phyloP scores from a whole-genome alignment of 1,140 invertebrate species.

The Procambarus virginalis region DNA sequence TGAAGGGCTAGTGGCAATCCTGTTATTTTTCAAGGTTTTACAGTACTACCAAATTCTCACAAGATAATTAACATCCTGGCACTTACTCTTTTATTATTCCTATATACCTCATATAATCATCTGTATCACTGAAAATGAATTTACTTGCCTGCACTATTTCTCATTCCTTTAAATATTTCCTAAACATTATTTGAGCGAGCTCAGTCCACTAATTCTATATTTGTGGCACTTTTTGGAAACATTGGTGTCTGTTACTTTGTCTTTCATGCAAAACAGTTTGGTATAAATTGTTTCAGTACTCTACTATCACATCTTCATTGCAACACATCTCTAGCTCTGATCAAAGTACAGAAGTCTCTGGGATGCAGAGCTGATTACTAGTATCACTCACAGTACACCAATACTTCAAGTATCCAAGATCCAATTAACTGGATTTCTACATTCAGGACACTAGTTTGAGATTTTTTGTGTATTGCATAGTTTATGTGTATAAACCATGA shows the following conservation, averaged over 20 bases:
- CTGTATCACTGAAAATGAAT: neutral
- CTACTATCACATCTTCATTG: conserved; percentile 23
- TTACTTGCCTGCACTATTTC: conserved; percentile 6
- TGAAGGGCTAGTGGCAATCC: conserved; percentile 1
- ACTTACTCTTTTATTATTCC: neutral
- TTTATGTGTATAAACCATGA: conserved; percentile 58
- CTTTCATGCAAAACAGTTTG: conserved; percentile 12
- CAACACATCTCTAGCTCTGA: conserved; percentile 1
- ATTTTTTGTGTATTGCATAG: conserved; percentile 52
- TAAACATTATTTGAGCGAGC: conserved; percentile 62
- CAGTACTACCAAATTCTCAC: neutral
- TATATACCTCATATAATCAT: neutral
- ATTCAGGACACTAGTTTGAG: neutral
- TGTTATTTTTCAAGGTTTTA: neutral
- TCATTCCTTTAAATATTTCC: neutral
- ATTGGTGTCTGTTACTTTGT: conserved; percentile 39
- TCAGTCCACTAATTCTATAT: conserved; percentile 60
- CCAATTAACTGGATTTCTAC: neutral
- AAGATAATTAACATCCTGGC: neutral
- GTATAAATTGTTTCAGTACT: conserved; percentile 8
- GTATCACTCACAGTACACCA: conserved; percentile 8
- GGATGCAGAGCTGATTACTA: conserved; percentile 5
- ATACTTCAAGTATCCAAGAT: conserved; percentile 1
- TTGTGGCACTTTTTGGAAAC: conserved; percentile 63
- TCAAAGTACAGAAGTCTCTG: conserved; percentile 16